Evolutionary conservation across 2,888 invertebrate genomes (phyloP), one percentile per base, ranked within the genome.

Genomic region (Trissoscelio sp.): DNA sequence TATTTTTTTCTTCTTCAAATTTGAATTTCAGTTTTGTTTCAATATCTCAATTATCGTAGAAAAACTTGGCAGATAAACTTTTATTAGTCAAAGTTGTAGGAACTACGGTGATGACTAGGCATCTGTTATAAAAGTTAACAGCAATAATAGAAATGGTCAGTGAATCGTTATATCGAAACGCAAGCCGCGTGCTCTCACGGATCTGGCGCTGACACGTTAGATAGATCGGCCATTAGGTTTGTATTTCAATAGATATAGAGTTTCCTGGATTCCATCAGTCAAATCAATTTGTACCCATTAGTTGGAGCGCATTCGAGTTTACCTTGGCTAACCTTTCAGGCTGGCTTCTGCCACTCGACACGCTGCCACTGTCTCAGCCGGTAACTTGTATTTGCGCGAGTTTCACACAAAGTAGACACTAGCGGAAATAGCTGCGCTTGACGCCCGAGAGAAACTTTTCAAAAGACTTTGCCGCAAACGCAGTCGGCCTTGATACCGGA

Each of bases 231-330:
- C 91, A 90, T 90, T 90, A 91, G 87, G 87, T 87, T 88, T 87
- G 86, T 86, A 85, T 89, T 89, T 89, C 88, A 86, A 78, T 82
- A 79, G 87, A 87, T 90, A 90, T 91, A 87, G 88, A 88, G 85
- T 91, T 91, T 88, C 91, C 83, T 51, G 84, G 83, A 88, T 90
- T 89, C 88, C 88, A 88, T 88, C 87, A 87, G 87, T 89, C 87
- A 88, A 89, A 90, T 91, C 91, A 91, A 91, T 91, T 91, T 91
- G 90, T 90, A 88, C 85, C 91, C 90, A 91, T 91, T 91, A 91
- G 88, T 85, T 46, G 70, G 62, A 75, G 74, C 79, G 82, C 75
- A 70, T 62, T 57, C 62, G 79, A 78, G 84, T 85, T 82, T 82
- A 64, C 74, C 83, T 84, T 81, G 69, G 82, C 75, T 85, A 83